Evolutionary conservation across 2,888 invertebrate species (phyloP), one percentile per base, ranked within the genome.

Genomic region (Drosophila longiperda): DNA sequence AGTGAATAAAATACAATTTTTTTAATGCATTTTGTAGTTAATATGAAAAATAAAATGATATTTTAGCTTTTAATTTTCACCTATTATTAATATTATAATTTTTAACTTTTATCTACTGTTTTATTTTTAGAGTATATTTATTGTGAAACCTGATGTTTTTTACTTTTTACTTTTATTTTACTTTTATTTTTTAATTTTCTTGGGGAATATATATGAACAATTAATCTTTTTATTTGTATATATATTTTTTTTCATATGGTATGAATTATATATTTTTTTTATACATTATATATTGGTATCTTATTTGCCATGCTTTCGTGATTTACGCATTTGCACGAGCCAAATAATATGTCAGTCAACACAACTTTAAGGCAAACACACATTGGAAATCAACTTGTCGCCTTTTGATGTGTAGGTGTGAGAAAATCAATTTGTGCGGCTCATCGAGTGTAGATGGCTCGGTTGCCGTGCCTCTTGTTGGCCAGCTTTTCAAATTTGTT

Each of bases 391-490:
- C 79, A 82, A 82, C 73, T 87, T 81, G 78, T 83, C 73, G 85
- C 42, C 58, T n/a, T 33, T 29, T 40, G 42, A 26, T 59, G n/a
- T 38, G 50, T 61, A 49, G 76, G 78, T 79, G 83, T 87, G 87
- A 75, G 87, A 87, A 87, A 87, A 87, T 87, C 87, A 87, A 87
- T 85, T 85, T 85, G 71, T 76, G 55, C 59, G 76, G 67, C 73
- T 67, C 61, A 66, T 70, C 75, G 70, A 73, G 62, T 63, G 63
- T 52, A 61, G 57, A 62, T 60, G 65, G 59, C 58, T 63, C 71
- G 29, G 64, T 52, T 67, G 42, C 67, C 67, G 60, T 45, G 53
- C 66, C 66, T 66, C 36, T 65, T 66, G 59, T 80, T 68, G 63
- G 64, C 67, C 55, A 29, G 73, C 77, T 83, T 83, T 80, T 23